Conservation (phyloP, 2,888 invertebrate species). For the Cerastis rubricosa region DNA sequence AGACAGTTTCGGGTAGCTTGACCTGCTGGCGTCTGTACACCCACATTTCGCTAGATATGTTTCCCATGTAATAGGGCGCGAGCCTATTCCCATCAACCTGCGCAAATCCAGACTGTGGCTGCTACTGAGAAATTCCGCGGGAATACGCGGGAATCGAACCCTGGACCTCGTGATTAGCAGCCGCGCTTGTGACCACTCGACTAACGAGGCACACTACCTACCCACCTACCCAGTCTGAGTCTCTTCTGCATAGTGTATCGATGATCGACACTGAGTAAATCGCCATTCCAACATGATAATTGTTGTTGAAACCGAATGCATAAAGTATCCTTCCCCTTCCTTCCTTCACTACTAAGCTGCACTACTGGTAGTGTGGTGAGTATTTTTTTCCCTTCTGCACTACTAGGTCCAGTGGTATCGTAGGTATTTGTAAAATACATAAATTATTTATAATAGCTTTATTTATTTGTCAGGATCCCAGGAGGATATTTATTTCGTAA, state of each 20-base stretch:
- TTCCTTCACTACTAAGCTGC: too few species aligned
- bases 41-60: neutral
- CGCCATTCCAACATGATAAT: neutral
- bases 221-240: neutral
- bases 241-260: neutral
- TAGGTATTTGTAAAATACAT: too few species aligned
- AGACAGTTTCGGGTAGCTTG: too few species aligned
- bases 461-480: too few species aligned
- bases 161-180: neutral
- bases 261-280: constrained; percentile 5
- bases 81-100: neutral
- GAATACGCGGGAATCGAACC: neutral
- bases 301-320: neutral
- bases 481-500: neutral
- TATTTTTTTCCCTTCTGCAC: too few species aligned
- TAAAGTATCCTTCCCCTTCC: too few species aligned
- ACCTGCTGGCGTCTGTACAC: too few species aligned
- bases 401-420: too few species aligned
- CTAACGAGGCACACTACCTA: neutral
- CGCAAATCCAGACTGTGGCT: neutral
- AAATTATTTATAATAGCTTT: neutral
- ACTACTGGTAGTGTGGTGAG: too few species aligned
- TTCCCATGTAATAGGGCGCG: neutral
- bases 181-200: neutral
- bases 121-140: too few species aligned